Percentiles rank a stretch among this genome's conserved stretches.
Conservation (phyloP, 2,888 invertebrate species). For the Caenorhabditis japonica region DNA sequence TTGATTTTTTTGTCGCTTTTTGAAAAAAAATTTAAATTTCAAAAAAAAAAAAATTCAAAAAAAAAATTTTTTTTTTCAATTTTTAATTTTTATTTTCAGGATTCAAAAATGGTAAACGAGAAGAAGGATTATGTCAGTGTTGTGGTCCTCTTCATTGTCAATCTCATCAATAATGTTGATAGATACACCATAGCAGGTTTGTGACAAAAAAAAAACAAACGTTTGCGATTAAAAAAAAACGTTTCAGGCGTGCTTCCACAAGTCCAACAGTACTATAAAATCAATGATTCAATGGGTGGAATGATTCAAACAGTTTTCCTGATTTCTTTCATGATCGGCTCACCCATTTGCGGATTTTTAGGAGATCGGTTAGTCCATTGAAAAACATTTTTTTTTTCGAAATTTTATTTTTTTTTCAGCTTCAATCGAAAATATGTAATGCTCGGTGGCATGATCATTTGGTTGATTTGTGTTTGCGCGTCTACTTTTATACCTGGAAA, state of each 20-base stretch:
- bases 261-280: constrained; percentile 84
- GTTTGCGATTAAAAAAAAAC: neutral
- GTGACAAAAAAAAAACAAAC: no score
- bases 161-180: constrained; percentile 98
- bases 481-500: constrained; percentile 46
- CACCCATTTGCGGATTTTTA: constrained; percentile 95
- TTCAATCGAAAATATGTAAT: constrained; percentile 81
- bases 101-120: constrained; percentile 55
- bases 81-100: neutral
- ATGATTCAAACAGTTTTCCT: constrained; percentile 96
- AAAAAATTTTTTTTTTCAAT: neutral
- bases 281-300: constrained; percentile 87
- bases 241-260: constrained; percentile 86
- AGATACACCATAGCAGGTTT: constrained; percentile 93
- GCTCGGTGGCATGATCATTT: constrained; percentile 47
- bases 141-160: constrained; percentile 83
- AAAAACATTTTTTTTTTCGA: neutral
- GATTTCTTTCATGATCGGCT: constrained; percentile 95
- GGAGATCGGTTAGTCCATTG: constrained; percentile 85
- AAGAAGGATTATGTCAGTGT: constrained; percentile 53
- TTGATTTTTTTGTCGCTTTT: neutral
- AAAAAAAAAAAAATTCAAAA: no score
- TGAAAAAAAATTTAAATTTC: no score
- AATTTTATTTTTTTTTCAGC: constrained; percentile 25
- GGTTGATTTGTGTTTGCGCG: constrained; percentile 46